A percentile compares a stretch with the other conserved stretches of the same genome.
Evolutionary conservation across 2,113 vertebrate genomes (phyloP).

Genomic region (Scatophagus argus): DNA sequence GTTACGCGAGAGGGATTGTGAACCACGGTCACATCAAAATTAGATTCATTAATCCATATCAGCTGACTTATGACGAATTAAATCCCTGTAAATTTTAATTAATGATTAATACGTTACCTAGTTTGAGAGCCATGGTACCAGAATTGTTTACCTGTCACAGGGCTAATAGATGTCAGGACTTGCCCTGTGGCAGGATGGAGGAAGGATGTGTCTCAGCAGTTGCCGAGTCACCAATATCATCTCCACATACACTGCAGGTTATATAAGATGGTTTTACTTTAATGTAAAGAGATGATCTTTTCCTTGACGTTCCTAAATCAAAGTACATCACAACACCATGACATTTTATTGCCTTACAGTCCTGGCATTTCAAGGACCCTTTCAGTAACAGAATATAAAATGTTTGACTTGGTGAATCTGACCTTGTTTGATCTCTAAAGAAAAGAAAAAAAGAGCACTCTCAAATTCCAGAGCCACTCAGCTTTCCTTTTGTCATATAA

Average conservation of each 20-base stretch:
- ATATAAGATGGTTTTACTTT: conserved; percentile 32
- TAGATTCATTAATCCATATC: not conserved
- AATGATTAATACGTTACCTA: too few species aligned
- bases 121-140: not conserved
- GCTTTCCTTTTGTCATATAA: conserved; percentile 31
- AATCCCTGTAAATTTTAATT: too few species aligned
- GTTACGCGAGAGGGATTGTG: not conserved
- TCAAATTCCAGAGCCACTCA: conserved; percentile 9
- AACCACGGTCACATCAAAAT: not conserved
- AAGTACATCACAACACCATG: conserved; percentile 14
- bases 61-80: not conserved
- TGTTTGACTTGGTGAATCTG: conserved; percentile 36
- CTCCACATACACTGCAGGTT: conserved; percentile 30
- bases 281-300: conserved; percentile 9
- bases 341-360: not conserved
- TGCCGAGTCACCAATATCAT: conserved; percentile 60
- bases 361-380: not conserved
- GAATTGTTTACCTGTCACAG: not conserved
- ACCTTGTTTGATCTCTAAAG: conserved; percentile 21
- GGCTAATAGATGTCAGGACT: conserved; percentile 48
- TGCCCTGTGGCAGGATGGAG: conserved; percentile 61
- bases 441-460: not conserved
- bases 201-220: conserved; percentile 65
- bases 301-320: conserved; percentile 2
- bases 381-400: conserved; percentile 12